Evolutionary conservation across 2,797 vertebrate species (phyloP), one percentile per base, ranked within the genome.

Genomic region (Lateolabrax maculatus): DNA sequence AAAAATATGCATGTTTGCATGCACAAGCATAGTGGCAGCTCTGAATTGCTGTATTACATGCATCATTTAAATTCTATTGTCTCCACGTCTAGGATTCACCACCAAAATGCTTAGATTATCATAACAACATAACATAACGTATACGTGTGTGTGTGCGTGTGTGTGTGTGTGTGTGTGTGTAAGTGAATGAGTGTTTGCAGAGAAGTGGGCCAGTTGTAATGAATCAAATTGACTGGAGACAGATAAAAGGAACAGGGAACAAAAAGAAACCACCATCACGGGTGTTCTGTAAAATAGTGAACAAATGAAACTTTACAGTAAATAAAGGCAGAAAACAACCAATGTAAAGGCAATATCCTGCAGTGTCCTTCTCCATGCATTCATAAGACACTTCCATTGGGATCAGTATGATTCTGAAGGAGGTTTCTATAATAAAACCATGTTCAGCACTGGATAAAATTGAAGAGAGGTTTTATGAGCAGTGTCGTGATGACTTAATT

Each of bases 171-270:
- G 53, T 44, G 31, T 49, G 57, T 39, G 46, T 77, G 53, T 65
- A 39, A 21, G 60, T 62, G 56, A 27, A 13, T 23, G 13, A 18
- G 29, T 19, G 31, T 27, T 15, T 2, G 37, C 23, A 60, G 31
- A 76, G 74, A 91, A 89, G 65, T 90, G 80, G 89, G 87, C 79
- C 87, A 87, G 39, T 72, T 80, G 68, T 79, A 86, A 88, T 83
- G 85, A 88, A 80, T 84, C 75, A 80, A 80, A 87, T 62, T 84
- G 74, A 84, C 81, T 87, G 49, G 57, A 90, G 76, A 89, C 70
- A 77, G 49, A 78, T 76, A 77, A 77, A 62, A 56, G 46, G 21
- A 63, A 25, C 13, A 0, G 0, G 6, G 36, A 80, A 75, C 51
- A 64, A 74, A 89, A 87, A 52, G 72, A 79, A 77, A 76, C 67